phyloP scores from a whole-genome alignment of 2,888 invertebrate species.

The Loripinus fragilis region DNA sequence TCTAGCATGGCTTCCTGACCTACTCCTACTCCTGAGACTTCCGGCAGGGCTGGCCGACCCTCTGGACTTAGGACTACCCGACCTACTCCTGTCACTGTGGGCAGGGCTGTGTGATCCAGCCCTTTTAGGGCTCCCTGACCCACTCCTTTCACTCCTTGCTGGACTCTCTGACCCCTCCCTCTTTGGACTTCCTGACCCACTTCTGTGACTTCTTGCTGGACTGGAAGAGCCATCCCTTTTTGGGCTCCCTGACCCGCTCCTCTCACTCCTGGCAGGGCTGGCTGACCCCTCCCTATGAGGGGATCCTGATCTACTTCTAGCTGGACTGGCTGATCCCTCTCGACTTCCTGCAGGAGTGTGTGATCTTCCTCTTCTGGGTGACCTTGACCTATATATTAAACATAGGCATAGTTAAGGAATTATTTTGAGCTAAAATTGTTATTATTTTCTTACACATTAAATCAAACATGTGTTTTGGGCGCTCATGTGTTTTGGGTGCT shows the following conservation, averaged over 20 bases:
- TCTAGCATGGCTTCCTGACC: constrained; percentile 47
- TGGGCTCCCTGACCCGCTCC: constrained; percentile 48
- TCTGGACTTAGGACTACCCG: constrained; percentile 46
- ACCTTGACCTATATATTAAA: constrained; percentile 5
- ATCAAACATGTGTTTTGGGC: too few species aligned
- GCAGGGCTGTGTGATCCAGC: constrained; percentile 50
- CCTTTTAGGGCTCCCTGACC: constrained; percentile 43
- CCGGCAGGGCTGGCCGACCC: constrained; percentile 43
- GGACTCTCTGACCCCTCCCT: constrained; percentile 50
- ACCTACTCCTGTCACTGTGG: constrained; percentile 40
- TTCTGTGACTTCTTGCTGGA: constrained; percentile 22
- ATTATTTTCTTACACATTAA: too few species aligned
- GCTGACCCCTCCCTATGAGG: constrained; percentile 50
- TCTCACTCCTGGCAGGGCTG: constrained; percentile 52
- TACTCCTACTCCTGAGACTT: constrained; percentile 39
- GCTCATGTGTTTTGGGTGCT: too few species aligned
- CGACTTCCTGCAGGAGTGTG: constrained; percentile 27
- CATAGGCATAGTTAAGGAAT: too few species aligned
- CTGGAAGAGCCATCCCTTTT: constrained; percentile 42
- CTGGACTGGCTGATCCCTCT: constrained; percentile 47
- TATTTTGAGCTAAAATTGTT: too few species aligned
- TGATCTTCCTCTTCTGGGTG: constrained; percentile 26
- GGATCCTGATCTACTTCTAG: constrained; percentile 33
- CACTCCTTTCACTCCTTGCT: constrained; percentile 40
- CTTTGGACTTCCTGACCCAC: constrained; percentile 53